Evolutionary conservation across 2,113 vertebrate species (phyloP).

Genomic region (Scolopax mira): DNA sequence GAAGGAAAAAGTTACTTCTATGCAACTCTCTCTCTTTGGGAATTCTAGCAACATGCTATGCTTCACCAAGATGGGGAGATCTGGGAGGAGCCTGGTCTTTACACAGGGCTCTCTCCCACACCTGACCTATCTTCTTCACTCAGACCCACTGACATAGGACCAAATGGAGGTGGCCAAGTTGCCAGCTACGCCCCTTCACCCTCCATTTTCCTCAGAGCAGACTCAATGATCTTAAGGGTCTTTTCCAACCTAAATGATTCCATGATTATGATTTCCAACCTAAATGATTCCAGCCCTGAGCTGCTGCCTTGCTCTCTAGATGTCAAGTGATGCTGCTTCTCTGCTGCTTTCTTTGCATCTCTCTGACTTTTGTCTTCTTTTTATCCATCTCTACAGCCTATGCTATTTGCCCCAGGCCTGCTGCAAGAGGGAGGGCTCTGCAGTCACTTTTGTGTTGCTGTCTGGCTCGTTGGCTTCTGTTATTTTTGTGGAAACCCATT

Average conservation of each 20-base stretch:
- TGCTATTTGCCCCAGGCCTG: neutral
- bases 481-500: neutral
- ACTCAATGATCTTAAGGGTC: neutral
- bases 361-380: neutral
- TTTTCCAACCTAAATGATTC: neutral
- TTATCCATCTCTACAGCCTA: neutral
- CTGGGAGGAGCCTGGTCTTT: neutral
- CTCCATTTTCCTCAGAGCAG: neutral
- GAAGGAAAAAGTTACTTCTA: neutral
- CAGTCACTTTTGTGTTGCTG: neutral
- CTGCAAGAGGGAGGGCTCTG: neutral
- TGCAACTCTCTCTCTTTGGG: neutral
- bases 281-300: neutral
- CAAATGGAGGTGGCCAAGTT: neutral
- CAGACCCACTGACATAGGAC: neutral
- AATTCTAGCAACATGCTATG: neutral
- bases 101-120: neutral
- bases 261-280: neutral
- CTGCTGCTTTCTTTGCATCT: neutral
- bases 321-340: rapidly evolving
- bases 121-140: neutral
- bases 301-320: neutral
- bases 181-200: neutral
- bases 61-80: neutral
- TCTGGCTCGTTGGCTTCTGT: neutral